phyloP scores from a whole-genome alignment of 92 coral and sea anemone genomes.

The Epizoanthus ramosus region DNA sequence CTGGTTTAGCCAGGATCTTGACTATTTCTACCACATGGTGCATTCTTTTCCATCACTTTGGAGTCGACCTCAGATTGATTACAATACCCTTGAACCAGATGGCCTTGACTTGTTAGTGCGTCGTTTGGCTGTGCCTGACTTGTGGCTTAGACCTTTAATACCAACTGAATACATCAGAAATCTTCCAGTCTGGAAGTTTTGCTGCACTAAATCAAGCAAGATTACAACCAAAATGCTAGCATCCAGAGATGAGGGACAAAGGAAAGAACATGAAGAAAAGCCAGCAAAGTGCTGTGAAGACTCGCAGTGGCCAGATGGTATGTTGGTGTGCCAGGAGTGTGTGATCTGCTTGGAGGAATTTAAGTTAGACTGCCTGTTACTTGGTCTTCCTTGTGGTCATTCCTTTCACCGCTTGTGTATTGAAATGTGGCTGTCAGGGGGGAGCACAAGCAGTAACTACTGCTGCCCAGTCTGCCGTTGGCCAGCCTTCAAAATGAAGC shows the following conservation, averaged over 20 bases:
- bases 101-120: constrained; percentile 89
- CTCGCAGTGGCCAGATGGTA: constrained; percentile 67
- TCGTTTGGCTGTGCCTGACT: constrained; percentile 92
- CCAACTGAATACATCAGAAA: constrained; percentile 92
- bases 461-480: constrained; percentile 98
- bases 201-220: constrained; percentile 47
- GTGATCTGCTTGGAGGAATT: constrained; percentile 92
- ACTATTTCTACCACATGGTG: constrained; percentile 71
- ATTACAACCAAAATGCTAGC: constrained; percentile 5
- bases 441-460: constrained; percentile 66
- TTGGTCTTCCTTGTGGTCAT: constrained; percentile 95
- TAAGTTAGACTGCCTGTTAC: constrained; percentile 63
- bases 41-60: constrained; percentile 78
- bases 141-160: constrained; percentile 93
- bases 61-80: constrained; percentile 66
- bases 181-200: constrained; percentile 91
- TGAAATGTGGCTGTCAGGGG: constrained; percentile 85
- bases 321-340: constrained; percentile 78
- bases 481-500: constrained; percentile 91
- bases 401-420: constrained; percentile 92
- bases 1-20: constrained; percentile 93
- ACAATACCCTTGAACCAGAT: constrained; percentile 76
- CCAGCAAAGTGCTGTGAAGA: constrained; percentile 54
- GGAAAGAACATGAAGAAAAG: not conserved
- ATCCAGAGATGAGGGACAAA: not conserved